Evolutionary conservation across 2,888 invertebrate species (phyloP), one percentile per base, ranked within the genome.

Genomic region (Eremobia ochroleuca): DNA sequence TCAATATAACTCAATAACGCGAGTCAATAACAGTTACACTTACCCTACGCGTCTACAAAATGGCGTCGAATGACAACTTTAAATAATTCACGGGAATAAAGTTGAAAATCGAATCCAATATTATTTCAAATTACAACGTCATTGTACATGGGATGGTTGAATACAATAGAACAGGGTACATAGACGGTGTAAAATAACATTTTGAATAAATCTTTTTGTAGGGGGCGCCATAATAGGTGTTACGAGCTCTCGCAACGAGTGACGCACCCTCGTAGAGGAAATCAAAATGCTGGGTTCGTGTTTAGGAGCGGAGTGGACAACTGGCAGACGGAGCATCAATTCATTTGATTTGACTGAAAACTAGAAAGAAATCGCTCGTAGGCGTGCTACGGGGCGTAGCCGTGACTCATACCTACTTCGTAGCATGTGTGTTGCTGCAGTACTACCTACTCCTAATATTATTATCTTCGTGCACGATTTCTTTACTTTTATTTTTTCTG

Each of bases 161-260:
- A 92, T 91, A 95, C 94, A 95, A 95, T 93, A 91, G 92, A 86
- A 82, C 85, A 69, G 82, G 91, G 93, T 92, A 95, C 91, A 94
- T 95, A 93, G 94, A 91, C 90, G 95, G 96, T 95, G 95, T 96
- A 95, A 96, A 96, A 96, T 96, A 96, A 96, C 96, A 95, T 96
- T 97, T 96, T 96, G 96, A 97, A 96, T 97, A 95, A 96, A 96
- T 96, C 96, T 96, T 95, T 95, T 93, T 91, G 91, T 92, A 88
- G 89, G 94, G 96, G 96, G 93, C 92, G 94, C 94, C 94, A 95
- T 96, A 96, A 96, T 96, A 96, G 96, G 93, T 93, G 92, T 94
- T 94, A 93, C 94, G 93, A 92, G 90, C 93, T 90, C 92, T 92
- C 92, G 92, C 92, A 89, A 87, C 92, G 92, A 91, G 88, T 93